Percentiles rank a stretch among this genome's conserved stretches.
Evolutionary conservation across 2,113 vertebrate species (phyloP).

Genomic region (Isichthys henryi): DNA sequence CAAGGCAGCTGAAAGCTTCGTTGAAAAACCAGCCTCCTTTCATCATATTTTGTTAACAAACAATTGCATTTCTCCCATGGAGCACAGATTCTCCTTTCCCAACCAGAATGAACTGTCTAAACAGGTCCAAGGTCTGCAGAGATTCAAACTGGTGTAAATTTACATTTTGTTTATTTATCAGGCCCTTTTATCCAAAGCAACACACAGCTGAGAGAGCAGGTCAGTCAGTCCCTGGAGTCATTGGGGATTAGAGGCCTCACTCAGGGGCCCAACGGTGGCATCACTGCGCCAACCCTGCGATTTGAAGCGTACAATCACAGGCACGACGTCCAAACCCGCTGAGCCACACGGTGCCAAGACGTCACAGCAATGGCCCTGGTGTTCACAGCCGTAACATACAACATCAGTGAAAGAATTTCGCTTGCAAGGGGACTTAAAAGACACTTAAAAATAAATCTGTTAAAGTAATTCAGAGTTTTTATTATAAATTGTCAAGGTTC

Average conservation of each 20-base stretch:
- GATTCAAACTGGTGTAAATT: background rate
- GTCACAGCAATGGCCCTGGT: background rate
- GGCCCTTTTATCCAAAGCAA: background rate
- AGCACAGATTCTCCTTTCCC: conserved; percentile 37
- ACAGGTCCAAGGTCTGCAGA: conserved; percentile 23
- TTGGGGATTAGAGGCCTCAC: background rate
- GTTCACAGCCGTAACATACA: background rate
- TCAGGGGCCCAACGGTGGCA: background rate
- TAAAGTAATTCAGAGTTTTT: background rate
- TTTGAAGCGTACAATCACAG: background rate
- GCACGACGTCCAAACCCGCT: background rate
- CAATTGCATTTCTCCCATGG: conserved; percentile 56
- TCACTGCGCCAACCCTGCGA: background rate
- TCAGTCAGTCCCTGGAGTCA: background rate
- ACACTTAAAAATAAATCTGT: background rate
- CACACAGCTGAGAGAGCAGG: background rate
- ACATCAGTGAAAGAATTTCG: background rate
- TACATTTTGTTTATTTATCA: background rate
- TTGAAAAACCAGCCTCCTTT: conserved; percentile 48
- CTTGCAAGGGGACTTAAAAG: background rate
- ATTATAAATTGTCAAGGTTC: background rate
- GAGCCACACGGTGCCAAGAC: background rate
- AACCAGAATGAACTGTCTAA: conserved; percentile 33
- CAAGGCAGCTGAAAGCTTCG: conserved; percentile 35
- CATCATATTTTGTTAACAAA: conserved; percentile 53